Conservation (phyloP, 2,113 vertebrate species). For the Saimiri boliviensis region DNA sequence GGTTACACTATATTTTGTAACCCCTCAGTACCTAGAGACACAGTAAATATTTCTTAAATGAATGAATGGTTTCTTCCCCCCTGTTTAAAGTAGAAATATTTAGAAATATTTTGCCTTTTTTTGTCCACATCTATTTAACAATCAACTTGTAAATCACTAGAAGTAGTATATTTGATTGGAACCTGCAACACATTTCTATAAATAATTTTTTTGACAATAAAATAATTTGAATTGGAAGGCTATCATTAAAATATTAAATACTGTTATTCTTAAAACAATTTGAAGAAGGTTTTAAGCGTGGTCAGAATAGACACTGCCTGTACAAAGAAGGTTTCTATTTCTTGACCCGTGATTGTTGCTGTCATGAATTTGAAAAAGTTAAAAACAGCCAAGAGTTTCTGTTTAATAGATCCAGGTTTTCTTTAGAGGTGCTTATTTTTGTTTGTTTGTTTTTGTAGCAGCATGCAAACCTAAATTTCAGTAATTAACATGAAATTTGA, state of each 20-base stretch:
- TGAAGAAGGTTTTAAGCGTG: not conserved
- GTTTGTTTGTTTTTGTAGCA: slow-evolving; percentile 41
- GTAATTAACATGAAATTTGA: not conserved
- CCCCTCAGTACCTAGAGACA: not conserved
- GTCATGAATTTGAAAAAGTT: slow-evolving; percentile 20
- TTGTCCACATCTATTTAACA: not conserved
- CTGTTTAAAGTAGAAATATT: not conserved
- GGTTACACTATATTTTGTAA: not conserved
- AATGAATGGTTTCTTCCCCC: not conserved
- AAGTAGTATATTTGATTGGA: not conserved
- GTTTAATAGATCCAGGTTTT: not conserved
- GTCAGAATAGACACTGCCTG: not conserved
- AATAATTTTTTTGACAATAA: not conserved
- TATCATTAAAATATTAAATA: not conserved
- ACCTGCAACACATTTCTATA: not conserved
- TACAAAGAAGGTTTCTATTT: not conserved
- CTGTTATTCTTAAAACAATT: not conserved
- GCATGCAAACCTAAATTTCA: slow-evolving; percentile 17
- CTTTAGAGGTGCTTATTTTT: not conserved
- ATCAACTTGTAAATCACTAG: not conserved
- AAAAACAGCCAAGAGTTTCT: slow-evolving; percentile 2
- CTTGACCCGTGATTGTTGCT: not conserved
- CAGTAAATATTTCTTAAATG: not conserved
- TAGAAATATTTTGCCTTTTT: not conserved
- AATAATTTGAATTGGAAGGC: not conserved